Conservation (phyloP, 2,113 vertebrate species). For the Clupea harengus region DNA sequence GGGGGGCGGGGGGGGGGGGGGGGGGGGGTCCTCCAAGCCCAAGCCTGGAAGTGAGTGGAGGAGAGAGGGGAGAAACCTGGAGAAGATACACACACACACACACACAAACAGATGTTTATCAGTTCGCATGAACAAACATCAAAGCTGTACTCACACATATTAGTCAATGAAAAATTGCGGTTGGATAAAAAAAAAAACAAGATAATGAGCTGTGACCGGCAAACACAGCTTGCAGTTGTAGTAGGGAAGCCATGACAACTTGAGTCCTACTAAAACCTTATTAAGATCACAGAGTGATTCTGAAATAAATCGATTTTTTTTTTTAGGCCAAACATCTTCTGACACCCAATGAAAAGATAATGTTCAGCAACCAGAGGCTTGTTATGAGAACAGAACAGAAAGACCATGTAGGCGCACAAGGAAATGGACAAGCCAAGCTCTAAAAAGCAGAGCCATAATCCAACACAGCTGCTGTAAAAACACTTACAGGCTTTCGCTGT, state of each 20-base stretch:
- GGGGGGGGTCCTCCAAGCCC: background rate
- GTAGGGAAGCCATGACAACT: background rate
- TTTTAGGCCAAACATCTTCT: background rate
- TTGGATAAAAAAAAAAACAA: background rate
- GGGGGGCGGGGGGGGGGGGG: slow-evolving; percentile 11
- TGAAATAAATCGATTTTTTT: background rate
- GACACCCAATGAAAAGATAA: slow-evolving; percentile 11
- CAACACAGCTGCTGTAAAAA: slow-evolving; percentile 43
- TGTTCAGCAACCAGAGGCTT: slow-evolving; percentile 13
- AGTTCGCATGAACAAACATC: background rate
- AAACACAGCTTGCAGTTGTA: background rate
- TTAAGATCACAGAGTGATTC: background rate
- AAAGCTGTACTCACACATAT: background rate
- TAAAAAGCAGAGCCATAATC: slow-evolving; percentile 38
- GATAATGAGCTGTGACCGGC: background rate
- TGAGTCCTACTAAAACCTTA: background rate
- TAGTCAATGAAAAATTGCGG: background rate
- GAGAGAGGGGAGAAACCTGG: background rate
- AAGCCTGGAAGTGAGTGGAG: background rate
- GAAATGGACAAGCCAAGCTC: slow-evolving; percentile 24
- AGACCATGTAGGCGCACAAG: slow-evolving; percentile 31
- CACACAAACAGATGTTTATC: background rate
- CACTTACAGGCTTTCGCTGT: slow-evolving; percentile 35
- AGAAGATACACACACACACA: background rate
- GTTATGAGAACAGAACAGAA: slow-evolving; percentile 22